Percentiles rank a stretch among this genome's conserved stretches.
Conservation (phyloP, 2,113 vertebrate species). For the Isurus oxyrinchus region DNA sequence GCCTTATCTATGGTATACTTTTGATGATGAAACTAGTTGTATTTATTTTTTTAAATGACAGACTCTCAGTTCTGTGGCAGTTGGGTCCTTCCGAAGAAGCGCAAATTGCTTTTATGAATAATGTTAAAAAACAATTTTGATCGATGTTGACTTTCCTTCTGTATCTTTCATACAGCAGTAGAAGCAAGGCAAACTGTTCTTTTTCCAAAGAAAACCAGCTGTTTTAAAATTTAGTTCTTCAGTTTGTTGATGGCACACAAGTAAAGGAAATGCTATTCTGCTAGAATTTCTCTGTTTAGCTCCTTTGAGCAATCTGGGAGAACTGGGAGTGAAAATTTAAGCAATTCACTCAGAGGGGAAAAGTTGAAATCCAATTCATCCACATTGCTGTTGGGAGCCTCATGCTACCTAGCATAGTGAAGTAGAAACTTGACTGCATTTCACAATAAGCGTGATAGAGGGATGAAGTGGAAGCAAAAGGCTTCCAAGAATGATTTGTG, state of each 20-base stretch:
- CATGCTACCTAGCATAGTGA: not conserved
- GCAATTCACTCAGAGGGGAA: not conserved
- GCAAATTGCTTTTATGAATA: not conserved
- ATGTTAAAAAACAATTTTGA: not conserved
- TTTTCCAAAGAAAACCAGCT: not conserved
- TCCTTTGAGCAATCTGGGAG: not conserved
- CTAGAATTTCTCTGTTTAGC: not conserved
- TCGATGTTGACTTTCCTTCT: not conserved
- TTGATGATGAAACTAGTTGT: not conserved
- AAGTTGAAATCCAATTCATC: not conserved
- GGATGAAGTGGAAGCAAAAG: not conserved
- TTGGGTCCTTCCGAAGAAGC: not conserved
- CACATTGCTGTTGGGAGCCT: not conserved
- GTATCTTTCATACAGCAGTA: not conserved
- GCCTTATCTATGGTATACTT: not conserved
- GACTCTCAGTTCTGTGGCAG: not conserved
- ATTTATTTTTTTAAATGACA: not conserved
- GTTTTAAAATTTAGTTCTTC: not conserved
- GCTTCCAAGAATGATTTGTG: not conserved
- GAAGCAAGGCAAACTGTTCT: not conserved
- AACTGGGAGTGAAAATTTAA: not conserved
- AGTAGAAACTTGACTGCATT: not conserved
- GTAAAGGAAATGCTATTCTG: not conserved
- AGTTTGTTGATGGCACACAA: not conserved
- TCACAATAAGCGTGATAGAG: not conserved